Evolutionary conservation across 2,888 invertebrate species (phyloP), one percentile per base, ranked within the genome.

Genomic region (Meiosimyza decipiens): DNA sequence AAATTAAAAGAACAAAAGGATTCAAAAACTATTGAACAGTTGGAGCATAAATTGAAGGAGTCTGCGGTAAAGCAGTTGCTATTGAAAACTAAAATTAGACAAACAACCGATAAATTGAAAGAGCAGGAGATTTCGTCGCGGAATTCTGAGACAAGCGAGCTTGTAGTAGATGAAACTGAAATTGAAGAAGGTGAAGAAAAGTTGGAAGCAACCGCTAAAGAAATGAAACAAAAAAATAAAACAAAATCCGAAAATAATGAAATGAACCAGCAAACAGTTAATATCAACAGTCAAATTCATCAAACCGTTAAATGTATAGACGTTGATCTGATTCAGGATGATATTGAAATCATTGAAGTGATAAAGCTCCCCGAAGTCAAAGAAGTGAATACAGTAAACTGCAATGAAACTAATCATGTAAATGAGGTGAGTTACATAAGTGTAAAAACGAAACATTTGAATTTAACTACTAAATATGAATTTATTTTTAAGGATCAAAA

Each of bases 41-140:
- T 87, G 11, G 86, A 87, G 73, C 80, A 81, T 18, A 85, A 84
- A 74, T 80, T 87, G 1, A 87, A 86, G 73, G 85, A 86, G 68
- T 85, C 87, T 0, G 87, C 84, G 40, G 85, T 87, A 7, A 87
- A 86, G 74, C 87, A 87, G 72, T 76, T 87, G n/a, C 75, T 87
- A 15, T 77, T 87, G 2, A 87, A 87, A 77, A 87, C 87, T 16
- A 86, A 85, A 80, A 86, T 87, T 71, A 84, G 84, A 13, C 83
- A 84, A 75, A 81, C 82, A 47, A 78, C 72, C 5, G 82, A 81
- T 74, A 83, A 80, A 50, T 75, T 81, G 5, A 83, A 78, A 54
- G 84, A 82, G 73, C 81, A 75, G 9, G 82, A 81, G 63, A 75
- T 71, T 33, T 70, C 76, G n/a, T 80, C 79, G n/a, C 77, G 77